Percentiles rank a stretch among this genome's conserved stretches.
phyloP scores from a whole-genome alignment of 1,140 invertebrate species.

The Bombus pyrosoma region DNA sequence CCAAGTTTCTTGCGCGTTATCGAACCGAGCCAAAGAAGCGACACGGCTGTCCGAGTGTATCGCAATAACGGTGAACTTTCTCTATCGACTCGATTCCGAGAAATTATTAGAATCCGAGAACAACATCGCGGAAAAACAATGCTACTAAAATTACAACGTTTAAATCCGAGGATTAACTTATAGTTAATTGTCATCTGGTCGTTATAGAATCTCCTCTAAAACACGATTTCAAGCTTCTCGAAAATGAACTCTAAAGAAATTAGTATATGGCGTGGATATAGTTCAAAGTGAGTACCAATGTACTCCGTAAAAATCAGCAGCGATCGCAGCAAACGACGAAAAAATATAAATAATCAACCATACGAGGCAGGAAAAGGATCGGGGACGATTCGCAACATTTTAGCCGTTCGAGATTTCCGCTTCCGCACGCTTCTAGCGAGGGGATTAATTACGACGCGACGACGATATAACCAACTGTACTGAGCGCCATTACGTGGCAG shows the following conservation, averaged over 20 bases:
- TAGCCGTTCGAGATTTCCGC: not conserved
- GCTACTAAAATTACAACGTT: not conserved
- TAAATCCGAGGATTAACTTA: not conserved
- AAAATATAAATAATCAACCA: not conserved
- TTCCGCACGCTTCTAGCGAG: conserved; percentile 38
- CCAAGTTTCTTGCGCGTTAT: conserved; percentile 29
- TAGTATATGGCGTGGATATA: not conserved
- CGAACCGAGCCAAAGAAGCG: conserved; percentile 10
- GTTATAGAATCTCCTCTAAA: not conserved
- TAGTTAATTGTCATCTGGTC: too few relatives aligned
- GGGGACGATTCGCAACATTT: not conserved
- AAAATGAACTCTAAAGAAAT: not conserved
- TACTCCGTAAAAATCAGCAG: not conserved
- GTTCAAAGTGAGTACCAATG: not conserved
- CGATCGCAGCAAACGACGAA: not conserved
- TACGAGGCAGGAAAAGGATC: not conserved
- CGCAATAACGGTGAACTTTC: not conserved
- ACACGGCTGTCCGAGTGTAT: not conserved
- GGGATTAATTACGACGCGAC: conserved; percentile 55
- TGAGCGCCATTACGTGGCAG: conserved; percentile 29
- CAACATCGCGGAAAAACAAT: not conserved
- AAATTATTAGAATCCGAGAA: not conserved
- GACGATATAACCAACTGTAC: conserved; percentile 46
- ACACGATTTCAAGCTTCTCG: not conserved
- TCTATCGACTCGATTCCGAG: not conserved